phyloP scores from a whole-genome alignment of 2,888 invertebrate genomes.

The Cheilosia scutellata region DNA sequence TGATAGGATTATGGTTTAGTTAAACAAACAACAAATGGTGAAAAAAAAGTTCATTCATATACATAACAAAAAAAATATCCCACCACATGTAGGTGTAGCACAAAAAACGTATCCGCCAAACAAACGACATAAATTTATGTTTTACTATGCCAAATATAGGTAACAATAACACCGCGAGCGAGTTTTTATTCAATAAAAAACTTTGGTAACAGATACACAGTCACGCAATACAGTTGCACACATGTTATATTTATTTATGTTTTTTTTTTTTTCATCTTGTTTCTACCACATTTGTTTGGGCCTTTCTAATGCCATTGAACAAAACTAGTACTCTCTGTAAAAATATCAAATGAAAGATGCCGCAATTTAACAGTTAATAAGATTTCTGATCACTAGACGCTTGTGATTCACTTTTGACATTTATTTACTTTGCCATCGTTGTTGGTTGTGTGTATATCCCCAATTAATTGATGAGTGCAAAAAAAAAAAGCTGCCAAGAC shows the following conservation, averaged over 20 bases:
- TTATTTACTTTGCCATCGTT: background rate
- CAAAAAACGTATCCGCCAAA: slow-evolving; percentile 32
- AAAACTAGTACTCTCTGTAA: background rate
- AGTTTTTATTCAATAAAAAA: slow-evolving; percentile 25
- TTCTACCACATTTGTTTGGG: background rate
- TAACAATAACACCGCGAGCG: slow-evolving; percentile 39
- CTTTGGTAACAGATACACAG: slow-evolving; percentile 8
- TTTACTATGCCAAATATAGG: slow-evolving; percentile 35
- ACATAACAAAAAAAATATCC: background rate
- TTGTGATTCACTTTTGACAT: slow-evolving; percentile 23
- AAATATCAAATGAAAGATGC: background rate
- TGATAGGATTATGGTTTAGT: slow-evolving; percentile 5
- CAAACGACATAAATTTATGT: slow-evolving; percentile 32
- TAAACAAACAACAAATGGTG: slow-evolving; percentile 3
- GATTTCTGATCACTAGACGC: slow-evolving; percentile 1
- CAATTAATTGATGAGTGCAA: slow-evolving; percentile 25
- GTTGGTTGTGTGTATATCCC: no score
- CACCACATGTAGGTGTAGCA: slow-evolving; percentile 34
- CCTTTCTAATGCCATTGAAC: slow-evolving; percentile 38
- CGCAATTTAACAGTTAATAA: slow-evolving; percentile 2
- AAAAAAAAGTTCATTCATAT: slow-evolving; percentile 7
- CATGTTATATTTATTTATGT: no score
- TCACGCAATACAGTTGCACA: slow-evolving; percentile 22
- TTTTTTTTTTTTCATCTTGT: background rate
- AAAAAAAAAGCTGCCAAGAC: background rate